Conservation (phyloP, 2,797 vertebrate genomes). For the Fratercula arctica region DNA sequence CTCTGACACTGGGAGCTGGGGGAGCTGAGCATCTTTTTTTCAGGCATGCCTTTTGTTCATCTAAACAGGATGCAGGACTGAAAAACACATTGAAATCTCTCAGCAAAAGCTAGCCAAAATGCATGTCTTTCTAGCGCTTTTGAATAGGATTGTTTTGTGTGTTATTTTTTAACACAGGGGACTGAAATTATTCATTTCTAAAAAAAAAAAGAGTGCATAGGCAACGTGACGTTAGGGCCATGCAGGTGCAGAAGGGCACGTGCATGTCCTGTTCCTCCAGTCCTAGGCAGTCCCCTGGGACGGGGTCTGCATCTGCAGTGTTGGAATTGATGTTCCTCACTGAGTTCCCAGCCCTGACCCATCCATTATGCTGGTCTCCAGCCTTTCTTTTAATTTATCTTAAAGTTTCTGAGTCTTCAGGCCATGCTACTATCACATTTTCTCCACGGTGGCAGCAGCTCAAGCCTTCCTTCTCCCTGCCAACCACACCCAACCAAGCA, state of each 20-base stretch:
- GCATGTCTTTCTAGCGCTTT: not conserved
- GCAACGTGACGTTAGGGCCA: not conserved
- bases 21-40: not conserved
- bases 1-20: not conserved
- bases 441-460: not conserved
- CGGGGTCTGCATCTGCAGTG: accelerated
- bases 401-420: not conserved
- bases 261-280: not conserved
- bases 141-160: not conserved
- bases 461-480: not conserved
- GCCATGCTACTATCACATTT: not conserved
- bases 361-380: not conserved
- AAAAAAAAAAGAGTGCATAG: not conserved
- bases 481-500: not conserved
- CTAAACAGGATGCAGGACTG: not conserved
- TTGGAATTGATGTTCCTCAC: not conserved
- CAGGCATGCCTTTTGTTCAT: not conserved
- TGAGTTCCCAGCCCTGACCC: not conserved
- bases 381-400: not conserved
- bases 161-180: not conserved
- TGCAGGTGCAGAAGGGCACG: not conserved
- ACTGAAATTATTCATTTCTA: not conserved
- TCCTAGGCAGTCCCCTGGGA: not conserved
- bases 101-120: not conserved
- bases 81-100: not conserved